Conservation (phyloP, 2,797 vertebrate species). For the Gambusia yucatana region DNA sequence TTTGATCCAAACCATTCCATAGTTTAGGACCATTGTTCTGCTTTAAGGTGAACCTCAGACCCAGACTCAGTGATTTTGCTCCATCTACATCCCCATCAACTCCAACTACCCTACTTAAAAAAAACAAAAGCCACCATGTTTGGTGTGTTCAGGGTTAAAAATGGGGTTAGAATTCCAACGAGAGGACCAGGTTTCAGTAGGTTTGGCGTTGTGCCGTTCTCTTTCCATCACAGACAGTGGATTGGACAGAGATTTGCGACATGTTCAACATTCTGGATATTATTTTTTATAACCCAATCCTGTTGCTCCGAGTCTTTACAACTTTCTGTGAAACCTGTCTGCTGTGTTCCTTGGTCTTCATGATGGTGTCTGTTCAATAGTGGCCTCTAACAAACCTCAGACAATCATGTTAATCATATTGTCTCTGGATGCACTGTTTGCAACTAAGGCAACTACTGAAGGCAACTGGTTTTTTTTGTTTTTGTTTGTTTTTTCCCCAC, state of each 20-base stretch:
- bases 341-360: not conserved
- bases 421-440: not conserved
- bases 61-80: not conserved
- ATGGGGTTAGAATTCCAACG: not conserved
- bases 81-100: not conserved
- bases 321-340: not conserved
- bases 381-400: not conserved
- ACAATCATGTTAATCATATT: not conserved
- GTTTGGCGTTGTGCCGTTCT: not conserved
- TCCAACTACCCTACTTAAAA: not conserved
- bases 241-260: not conserved
- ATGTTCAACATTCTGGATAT: not conserved
- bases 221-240: not conserved
- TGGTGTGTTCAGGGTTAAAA: not conserved
- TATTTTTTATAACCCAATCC: not conserved
- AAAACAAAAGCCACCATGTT: not conserved
- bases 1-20: not conserved
- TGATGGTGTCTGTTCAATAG: not conserved
- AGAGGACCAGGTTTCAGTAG: not conserved
- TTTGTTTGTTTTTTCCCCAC: no score
- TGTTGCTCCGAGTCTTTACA: not conserved
- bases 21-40: not conserved
- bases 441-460: not conserved
- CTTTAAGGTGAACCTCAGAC: not conserved
- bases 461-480: not conserved